Percentiles rank a stretch among this genome's conserved stretches.
phyloP scores from a whole-genome alignment of 2,797 vertebrate species.

The Catostomus latipinnis region DNA sequence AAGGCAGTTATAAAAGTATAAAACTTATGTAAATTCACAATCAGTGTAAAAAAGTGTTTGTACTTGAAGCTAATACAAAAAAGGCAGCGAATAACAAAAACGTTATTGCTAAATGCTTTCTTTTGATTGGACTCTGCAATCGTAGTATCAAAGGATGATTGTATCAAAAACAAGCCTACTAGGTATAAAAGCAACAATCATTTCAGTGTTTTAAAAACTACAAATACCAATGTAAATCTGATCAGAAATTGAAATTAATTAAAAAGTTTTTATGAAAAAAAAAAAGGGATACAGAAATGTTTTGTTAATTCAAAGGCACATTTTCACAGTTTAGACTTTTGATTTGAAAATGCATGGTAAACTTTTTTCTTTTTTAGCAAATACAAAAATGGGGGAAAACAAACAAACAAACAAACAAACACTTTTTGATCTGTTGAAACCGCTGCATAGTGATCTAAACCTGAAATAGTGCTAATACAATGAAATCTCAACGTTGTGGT shows the following conservation, averaged over 20 bases:
- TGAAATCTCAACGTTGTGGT: slow-evolving; percentile 12
- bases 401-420: slow-evolving; percentile 18
- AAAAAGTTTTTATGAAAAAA: slow-evolving; percentile 78
- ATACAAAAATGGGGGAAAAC: slow-evolving; percentile 39
- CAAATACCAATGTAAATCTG: slow-evolving; percentile 66
- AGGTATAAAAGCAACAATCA: slow-evolving; percentile 68
- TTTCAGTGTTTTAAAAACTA: slow-evolving; percentile 62
- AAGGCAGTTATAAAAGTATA: slow-evolving; percentile 90
- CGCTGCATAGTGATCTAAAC: slow-evolving; percentile 47
- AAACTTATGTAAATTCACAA: slow-evolving; percentile 71
- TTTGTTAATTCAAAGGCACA: slow-evolving; percentile 81
- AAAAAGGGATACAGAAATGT: slow-evolving; percentile 65
- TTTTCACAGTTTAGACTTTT: slow-evolving; percentile 78
- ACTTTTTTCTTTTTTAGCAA: slow-evolving; percentile 49
- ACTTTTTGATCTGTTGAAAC: slow-evolving; percentile 79
- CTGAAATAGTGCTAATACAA: slow-evolving; percentile 50
- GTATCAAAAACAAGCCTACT: slow-evolving; percentile 69
- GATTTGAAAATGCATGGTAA: slow-evolving; percentile 82
- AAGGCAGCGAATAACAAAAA: slow-evolving; percentile 79
- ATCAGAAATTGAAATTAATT: slow-evolving; percentile 64
- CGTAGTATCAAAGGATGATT: slow-evolving; percentile 71
- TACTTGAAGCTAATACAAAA: slow-evolving; percentile 83
- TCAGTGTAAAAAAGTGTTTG: slow-evolving; percentile 82
- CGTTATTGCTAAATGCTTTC: slow-evolving; percentile 77
- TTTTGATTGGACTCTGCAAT: slow-evolving; percentile 73